Base-by-base conservation (phyloP, 2,113 vertebrate species). In the Perognathus longimembris region DNA sequence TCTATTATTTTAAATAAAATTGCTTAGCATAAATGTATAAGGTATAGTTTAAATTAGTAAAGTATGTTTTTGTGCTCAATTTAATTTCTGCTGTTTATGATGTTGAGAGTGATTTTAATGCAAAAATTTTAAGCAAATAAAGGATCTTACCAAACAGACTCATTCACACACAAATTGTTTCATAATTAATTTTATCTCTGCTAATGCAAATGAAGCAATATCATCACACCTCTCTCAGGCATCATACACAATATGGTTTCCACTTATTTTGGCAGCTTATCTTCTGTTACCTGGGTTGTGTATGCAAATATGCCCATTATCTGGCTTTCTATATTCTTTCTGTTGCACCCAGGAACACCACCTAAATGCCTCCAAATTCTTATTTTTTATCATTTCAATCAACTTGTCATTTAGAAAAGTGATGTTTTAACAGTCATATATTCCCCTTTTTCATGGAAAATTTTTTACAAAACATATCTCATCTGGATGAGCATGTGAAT, bases 1-100 rank as follows among this genome's bases (percentile, higher is more conserved):
- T 89, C 24, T 14, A 50, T 76, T 75, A 80, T 75, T 74, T 76
- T 81, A 89, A 77, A 54, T 70, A 30, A 69, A 92, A 74, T 85
- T 69, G 69, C 21, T n/a, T 36, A 36, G 4, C 21, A 71, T n/a
- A 77, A 2, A 70, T 61, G 20, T 36, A 70, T 77, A 30, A 76
- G 26, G 61, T 61, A 4, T 38, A 73, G 21, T 45, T 54, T 34
- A 76, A 88, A 30, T 64, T 36, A 76, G 75, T 69, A 34, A 80
- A 67, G 8, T 57, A 50, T 1, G 61, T 18, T 8, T 81, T 73
- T 81, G 12, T 45, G 32, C 88, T 75, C 26, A 77, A 12, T 78
- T 1, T 34, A 34, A 76, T 34, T 70, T 40, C 82, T 36, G 24
- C 9, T 76, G 3, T 28, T 81, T 64, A 59, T 71, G 42, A 20